Conservation (phyloP, 2,113 vertebrate genomes). For the Apistogramma diplotaenia region DNA sequence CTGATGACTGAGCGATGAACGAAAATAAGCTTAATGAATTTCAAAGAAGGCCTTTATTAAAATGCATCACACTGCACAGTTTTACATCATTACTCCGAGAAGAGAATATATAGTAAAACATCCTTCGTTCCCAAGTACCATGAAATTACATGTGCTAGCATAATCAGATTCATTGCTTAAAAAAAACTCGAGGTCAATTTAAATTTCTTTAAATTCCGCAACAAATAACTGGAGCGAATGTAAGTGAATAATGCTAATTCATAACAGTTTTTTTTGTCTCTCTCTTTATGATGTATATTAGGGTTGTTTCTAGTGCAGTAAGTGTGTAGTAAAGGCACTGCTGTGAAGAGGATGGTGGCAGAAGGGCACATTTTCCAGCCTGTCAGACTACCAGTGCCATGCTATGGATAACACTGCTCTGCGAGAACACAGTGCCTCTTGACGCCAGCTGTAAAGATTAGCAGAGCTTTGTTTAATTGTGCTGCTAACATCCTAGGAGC, state of each 20-base stretch:
- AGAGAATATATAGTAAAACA: constrained; percentile 27
- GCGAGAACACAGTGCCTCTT: constrained; percentile 55
- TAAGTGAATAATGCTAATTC: constrained; percentile 71
- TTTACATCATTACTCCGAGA: constrained; percentile 22
- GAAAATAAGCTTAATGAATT: background rate
- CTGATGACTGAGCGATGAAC: background rate
- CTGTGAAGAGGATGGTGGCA: constrained; percentile 29
- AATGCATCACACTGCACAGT: constrained; percentile 21
- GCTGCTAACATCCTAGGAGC: constrained; percentile 51
- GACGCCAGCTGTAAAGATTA: constrained; percentile 71
- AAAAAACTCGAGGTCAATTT: constrained; percentile 60
- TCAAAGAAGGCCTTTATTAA: constrained; percentile 25
- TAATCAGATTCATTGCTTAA: constrained; percentile 67
- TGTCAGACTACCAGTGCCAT: constrained; percentile 49
- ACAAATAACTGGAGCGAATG: constrained; percentile 57
- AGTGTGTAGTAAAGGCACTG: constrained; percentile 5
- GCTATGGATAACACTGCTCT: constrained; percentile 23
- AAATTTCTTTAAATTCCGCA: constrained; percentile 60
- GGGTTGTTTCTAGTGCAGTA: constrained; percentile 8
- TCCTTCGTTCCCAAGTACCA: constrained; percentile 57
- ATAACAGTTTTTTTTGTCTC: constrained; percentile 20
- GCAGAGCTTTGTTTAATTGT: constrained; percentile 75
- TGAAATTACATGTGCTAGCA: constrained; percentile 58
- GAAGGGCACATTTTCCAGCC: constrained; percentile 56
- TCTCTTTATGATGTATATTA: constrained; percentile 43